Percentiles rank a stretch among this genome's conserved stretches.
Conservation (phyloP, 2,888 invertebrate species). For the Metacarcinus magister region DNA sequence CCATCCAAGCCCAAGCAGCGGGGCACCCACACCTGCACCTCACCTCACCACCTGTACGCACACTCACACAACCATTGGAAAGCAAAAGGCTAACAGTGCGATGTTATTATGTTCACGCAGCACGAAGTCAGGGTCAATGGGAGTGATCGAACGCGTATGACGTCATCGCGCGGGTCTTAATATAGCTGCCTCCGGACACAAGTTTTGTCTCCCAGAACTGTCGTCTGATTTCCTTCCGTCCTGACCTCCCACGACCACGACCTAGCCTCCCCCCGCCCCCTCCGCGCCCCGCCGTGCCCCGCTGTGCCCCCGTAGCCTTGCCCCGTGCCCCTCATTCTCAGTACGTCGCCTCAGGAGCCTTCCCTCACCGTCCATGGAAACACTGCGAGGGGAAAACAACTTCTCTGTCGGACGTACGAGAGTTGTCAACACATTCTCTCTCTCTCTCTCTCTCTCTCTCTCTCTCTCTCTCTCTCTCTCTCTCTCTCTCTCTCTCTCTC, state of each 20-base stretch:
- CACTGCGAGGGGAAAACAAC: not conserved
- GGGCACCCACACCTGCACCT: not conserved
- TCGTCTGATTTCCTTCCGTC: conserved; percentile 32
- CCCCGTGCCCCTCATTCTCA: not conserved
- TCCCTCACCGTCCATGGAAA: conserved; percentile 18
- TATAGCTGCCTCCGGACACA: conserved; percentile 66
- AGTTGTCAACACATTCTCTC: not conserved
- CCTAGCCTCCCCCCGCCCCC: not conserved
- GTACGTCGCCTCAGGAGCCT: not conserved
- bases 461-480: not conserved
- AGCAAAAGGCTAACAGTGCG: not conserved
- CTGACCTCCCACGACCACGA: not conserved
- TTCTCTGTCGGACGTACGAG: not conserved
- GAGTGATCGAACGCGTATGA: conserved; percentile 52
- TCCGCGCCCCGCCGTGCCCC: not conserved
- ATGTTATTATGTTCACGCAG: not conserved
- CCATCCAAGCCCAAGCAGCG: not conserved
- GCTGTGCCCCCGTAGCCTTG: not conserved
- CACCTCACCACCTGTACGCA: not conserved
- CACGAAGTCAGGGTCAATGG: not conserved
- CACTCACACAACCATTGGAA: not conserved
- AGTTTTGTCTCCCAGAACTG: conserved; percentile 36
- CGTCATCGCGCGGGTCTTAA: conserved; percentile 55
- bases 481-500: not conserved
- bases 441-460: not conserved